A percentile compares a stretch with the other conserved stretches of the same genome.
phyloP scores from a whole-genome alignment of 2,888 invertebrate species.

The Drosophila rubida region DNA sequence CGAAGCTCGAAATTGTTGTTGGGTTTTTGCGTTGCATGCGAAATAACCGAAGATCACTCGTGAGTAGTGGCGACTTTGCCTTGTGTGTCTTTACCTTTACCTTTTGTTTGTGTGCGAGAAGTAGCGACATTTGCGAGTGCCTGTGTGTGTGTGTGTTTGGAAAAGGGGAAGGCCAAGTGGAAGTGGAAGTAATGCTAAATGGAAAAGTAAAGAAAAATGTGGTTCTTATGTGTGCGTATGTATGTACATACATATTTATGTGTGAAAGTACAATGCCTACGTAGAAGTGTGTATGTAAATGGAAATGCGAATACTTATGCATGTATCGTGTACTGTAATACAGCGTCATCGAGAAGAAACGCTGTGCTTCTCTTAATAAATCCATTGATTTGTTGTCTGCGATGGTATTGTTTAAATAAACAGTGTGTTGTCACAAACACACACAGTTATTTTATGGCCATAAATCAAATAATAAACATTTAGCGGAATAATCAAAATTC shows the following conservation, averaged over 20 bases:
- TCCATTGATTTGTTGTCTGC: not conserved
- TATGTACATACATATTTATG: not conserved
- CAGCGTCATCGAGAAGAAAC: slow-evolving; percentile 1
- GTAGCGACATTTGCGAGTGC: slow-evolving; percentile 44
- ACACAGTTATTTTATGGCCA: slow-evolving; percentile 10
- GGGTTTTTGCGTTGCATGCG: slow-evolving; percentile 60
- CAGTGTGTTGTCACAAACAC: slow-evolving; percentile 10
- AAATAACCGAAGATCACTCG: slow-evolving; percentile 69
- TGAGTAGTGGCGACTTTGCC: slow-evolving; percentile 36
- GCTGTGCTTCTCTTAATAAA: slow-evolving; percentile 3
- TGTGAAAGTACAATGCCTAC: not conserved
- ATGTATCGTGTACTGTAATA: not conserved
- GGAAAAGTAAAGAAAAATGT: slow-evolving; percentile 70
- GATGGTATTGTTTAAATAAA: slow-evolving; percentile 5
- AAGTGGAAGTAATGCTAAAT: slow-evolving; percentile 63
- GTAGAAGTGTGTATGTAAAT: not conserved
- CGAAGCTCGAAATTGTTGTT: slow-evolving; percentile 56
- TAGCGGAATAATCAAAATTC: slow-evolving; percentile 57
- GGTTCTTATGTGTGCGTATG: slow-evolving; percentile 9
- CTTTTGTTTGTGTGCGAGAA: slow-evolving; percentile 26
- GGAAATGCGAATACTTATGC: not conserved
- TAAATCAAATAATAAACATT: slow-evolving; percentile 54
- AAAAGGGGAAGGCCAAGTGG: slow-evolving; percentile 17
- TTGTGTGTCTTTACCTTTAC: slow-evolving; percentile 36
- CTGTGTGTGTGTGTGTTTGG: slow-evolving; percentile 6